A percentile compares a stretch with the other conserved stretches of the same genome.
Evolutionary conservation across 2,113 vertebrate species (phyloP).

Genomic region (Aphyosemion australe): DNA sequence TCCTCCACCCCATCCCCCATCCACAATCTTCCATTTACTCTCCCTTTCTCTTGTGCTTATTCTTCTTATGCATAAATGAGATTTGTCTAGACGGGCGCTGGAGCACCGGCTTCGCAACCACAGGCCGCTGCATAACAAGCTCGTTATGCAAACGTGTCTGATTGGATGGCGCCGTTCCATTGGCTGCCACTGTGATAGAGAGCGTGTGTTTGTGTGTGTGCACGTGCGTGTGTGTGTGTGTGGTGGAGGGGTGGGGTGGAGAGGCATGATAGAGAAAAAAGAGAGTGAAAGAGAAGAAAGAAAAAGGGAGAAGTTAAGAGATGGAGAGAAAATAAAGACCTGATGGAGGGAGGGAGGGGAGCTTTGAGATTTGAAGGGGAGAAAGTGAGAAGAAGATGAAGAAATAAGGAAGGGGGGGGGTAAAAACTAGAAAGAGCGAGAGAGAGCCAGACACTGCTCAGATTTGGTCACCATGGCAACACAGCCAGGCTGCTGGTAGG

Average conservation of each 20-base stretch:
- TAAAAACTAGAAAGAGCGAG: slow-evolving; percentile 37
- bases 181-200: slow-evolving; percentile 73
- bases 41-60: slow-evolving; percentile 33
- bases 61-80: slow-evolving; percentile 79
- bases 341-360: slow-evolving; percentile 21
- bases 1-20: slow-evolving; percentile 60
- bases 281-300: slow-evolving; percentile 30
- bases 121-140: slow-evolving; percentile 81
- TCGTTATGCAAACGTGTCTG: slow-evolving; percentile 84
- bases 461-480: slow-evolving; percentile 83
- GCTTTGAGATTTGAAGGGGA: slow-evolving; percentile 50
- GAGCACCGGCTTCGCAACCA: slow-evolving; percentile 76
- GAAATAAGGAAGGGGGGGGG: slow-evolving; percentile 1
- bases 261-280: slow-evolving; percentile 22
- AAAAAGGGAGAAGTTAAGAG: slow-evolving; percentile 39
- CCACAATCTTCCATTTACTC: slow-evolving; percentile 55
- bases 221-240: slow-evolving; percentile 10
- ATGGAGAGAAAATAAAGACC: slow-evolving; percentile 54
- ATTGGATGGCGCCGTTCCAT: slow-evolving; percentile 81
- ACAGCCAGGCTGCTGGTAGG: slow-evolving; percentile 78
- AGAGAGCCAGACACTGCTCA: slow-evolving; percentile 78
- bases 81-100: slow-evolving; percentile 82
- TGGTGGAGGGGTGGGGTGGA: slow-evolving; percentile 4
- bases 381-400: slow-evolving; percentile 47
- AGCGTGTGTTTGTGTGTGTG: slow-evolving; percentile 20